These are phyloP conservation scores for Meloidogyne hapla DNA, from an alignment of 1,140 invertebrate genomes.

Conservation along the genomic window DNA sequence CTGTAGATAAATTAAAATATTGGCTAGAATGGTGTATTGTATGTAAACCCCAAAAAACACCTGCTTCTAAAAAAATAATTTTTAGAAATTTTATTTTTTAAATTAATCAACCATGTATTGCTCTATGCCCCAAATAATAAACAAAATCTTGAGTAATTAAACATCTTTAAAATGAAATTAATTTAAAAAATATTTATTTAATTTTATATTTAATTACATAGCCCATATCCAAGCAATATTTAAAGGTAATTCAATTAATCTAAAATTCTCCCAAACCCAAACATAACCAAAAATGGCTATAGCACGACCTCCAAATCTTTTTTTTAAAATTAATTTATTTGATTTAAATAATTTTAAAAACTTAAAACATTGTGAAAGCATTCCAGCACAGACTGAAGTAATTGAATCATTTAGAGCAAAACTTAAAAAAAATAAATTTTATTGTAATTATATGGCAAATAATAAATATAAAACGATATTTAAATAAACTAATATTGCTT, in stretches of 20 bases:
- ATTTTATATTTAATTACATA: constrained; percentile 30
- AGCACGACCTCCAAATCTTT: constrained; percentile 59
- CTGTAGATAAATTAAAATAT: constrained; percentile 84
- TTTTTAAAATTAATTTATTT: constrained; percentile 6
- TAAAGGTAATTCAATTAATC: constrained; percentile 62
- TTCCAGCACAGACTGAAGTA: constrained; percentile 61
- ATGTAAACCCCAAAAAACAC: constrained; percentile 88
- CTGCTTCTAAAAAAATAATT: constrained; percentile 71
- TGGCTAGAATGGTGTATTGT: constrained; percentile 94
- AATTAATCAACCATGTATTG: constrained; percentile 65
- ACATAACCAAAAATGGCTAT: constrained; percentile 62
- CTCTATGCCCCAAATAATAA: constrained; percentile 68
- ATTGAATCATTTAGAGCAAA: constrained; percentile 62
- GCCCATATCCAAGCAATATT: constrained; percentile 64
- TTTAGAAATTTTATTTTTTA: constrained; percentile 5
- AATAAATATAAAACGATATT: too few species aligned
- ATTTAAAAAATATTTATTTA: not conserved
- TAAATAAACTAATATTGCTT: too few species aligned
- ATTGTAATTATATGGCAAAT: too few species aligned
- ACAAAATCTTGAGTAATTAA: constrained; percentile 59
- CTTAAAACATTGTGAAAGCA: constrained; percentile 64
- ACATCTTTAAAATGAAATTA: not conserved
- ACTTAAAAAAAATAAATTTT: not conserved
- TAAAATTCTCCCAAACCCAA: constrained; percentile 60
- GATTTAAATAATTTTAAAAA: constrained; percentile 25